phyloP scores from a whole-genome alignment of 2,113 vertebrate species.

The Gymnarchus niloticus region DNA sequence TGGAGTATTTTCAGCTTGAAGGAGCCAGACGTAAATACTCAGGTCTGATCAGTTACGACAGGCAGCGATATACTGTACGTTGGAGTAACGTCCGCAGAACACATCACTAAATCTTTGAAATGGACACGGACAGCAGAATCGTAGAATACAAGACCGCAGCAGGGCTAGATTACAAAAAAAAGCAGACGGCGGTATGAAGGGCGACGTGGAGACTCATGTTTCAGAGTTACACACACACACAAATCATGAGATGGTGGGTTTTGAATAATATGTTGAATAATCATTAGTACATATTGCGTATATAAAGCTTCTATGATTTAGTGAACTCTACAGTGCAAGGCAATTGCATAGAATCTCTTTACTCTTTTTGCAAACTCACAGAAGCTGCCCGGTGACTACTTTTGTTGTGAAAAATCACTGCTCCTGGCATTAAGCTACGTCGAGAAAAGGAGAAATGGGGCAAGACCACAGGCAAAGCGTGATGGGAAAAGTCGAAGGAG shows the following conservation, averaged over 20 bases:
- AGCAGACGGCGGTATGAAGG: no score
- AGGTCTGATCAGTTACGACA: neutral
- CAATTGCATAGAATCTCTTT: neutral
- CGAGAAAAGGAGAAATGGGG: no score
- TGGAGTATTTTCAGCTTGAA: neutral
- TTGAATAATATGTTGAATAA: neutral
- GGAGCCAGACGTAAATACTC: neutral
- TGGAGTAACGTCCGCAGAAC: neutral
- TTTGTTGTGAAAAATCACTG: no score
- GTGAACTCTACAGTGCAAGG: neutral
- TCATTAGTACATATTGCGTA: neutral
- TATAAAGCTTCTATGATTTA: neutral
- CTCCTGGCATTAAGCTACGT: neutral
- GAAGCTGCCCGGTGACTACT: neutral
- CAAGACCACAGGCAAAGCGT: neutral
- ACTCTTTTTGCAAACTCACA: neutral
- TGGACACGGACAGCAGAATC: neutral
- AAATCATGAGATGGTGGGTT: neutral
- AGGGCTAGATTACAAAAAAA: no score
- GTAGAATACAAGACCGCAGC: neutral
- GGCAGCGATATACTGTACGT: neutral
- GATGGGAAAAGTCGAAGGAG: neutral
- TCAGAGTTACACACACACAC: neutral
- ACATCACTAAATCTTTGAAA: neutral
- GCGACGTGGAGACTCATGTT: neutral